Evolutionary conservation across 2,113 vertebrate species (phyloP), one percentile per base, ranked within the genome.

Genomic region (Charadrius vociferus): DNA sequence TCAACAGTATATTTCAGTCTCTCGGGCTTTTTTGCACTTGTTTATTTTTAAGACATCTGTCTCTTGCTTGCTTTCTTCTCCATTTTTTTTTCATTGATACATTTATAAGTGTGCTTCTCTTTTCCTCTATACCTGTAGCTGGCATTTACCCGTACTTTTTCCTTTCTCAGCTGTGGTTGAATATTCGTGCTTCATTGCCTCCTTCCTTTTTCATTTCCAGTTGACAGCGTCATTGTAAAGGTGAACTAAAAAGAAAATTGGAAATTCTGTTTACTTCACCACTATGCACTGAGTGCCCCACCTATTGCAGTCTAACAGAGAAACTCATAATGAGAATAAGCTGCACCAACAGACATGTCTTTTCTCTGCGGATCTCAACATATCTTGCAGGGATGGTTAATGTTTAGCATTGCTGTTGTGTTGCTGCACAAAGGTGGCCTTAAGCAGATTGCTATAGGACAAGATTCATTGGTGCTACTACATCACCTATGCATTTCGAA

Each of bases 241-340:
- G 94, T 86, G 93, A 93, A 59, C 49, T 93, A 70, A 90, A 93
- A 88, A 95, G 90, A 93, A 93, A 95, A 97, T 92, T 92, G 92
- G 81, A 96, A 97, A 88, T 34, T 56, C 81, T 83, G 78, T 91
- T 93, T 95, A 47, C 90, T 82, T 93, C 74, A 49, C 53, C 15
- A 27, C 70, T 39, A 19, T 73, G 79, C 78, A 62, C 49, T 34
- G 41, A 80, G 36, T 55, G 74, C 58, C 45, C 53, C 34, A 97
- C 73, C 93, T 83, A 32, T 41, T 41, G 53, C 22, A 79, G 70
- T 81, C 65, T 86, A 50, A 16, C 50, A 89, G 67, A 65, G 89
- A 73, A 80, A n/a, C 74, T 86, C 74, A 68, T 74, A 77, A 94
- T 83, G 66, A 90, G 62, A 93, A 82, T 58, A n/a, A 0, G 1